Evolutionary conservation across 2,113 vertebrate genomes (phyloP), one percentile per base, ranked within the genome.

Genomic region (Ageneiosus marmoratus): DNA sequence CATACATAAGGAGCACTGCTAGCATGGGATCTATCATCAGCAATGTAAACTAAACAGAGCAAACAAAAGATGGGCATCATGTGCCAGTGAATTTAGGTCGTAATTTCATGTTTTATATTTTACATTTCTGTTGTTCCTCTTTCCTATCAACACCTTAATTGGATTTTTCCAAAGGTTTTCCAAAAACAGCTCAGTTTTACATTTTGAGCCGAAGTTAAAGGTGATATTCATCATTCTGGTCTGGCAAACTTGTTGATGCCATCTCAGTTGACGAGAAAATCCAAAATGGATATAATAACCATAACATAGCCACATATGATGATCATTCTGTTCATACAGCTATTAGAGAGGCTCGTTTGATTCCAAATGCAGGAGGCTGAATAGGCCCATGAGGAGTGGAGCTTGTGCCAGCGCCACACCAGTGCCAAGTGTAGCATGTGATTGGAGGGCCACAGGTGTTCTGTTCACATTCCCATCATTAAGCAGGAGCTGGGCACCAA

Each of bases 391-490:
- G 69, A 87, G 83, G 83, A 85, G 80, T 53, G 48, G 32, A n/a
- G 32, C 27, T 10, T 81, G 80, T 74, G 67, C 70, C 80, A 82
- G 53, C 37, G 12, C 41, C 20, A 60, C 27, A 72, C 72, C 86
- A 79, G 83, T 79, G 70, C n/a, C 78, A 73, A 81, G 76, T 53
- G 79, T 58, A 82, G 86, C 85, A 37, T 73, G 81, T 89, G 87
- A 86, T 83, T 81, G 67, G 81, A 77, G 89, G 84, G 91, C 88
- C 89, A 91, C 90, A 93, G 92, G 89, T 93, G 90, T 91, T 87
- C 86, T 56, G 82, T 83, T 84, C 87, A 65, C 89, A 89, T 89
- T 89, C 90, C 82, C 85, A 91, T 92, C 90, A 91, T 93, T 92
- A 91, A 89, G 90, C 85, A 87, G 76, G 82, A 85, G 85, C 87